Evolutionary conservation across 2,113 vertebrate species (phyloP).

Genomic region (Bettongia penicillata): DNA sequence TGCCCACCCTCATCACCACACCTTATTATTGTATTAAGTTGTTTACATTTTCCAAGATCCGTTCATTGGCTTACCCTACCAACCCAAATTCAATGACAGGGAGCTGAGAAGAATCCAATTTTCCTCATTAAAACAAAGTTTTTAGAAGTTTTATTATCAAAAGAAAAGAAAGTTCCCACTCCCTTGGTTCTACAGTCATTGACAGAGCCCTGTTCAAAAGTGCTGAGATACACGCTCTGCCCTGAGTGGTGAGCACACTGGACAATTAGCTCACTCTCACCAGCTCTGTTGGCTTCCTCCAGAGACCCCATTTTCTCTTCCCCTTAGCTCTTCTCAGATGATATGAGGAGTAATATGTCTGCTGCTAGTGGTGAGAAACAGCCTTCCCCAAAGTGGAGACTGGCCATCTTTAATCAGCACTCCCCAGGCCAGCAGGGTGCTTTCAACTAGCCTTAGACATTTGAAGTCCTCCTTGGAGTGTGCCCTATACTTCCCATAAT

Average conservation of each 20-base stretch:
- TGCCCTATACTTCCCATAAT: slow-evolving; percentile 46
- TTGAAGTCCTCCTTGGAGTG: slow-evolving; percentile 53
- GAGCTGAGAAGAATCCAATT: slow-evolving; percentile 30
- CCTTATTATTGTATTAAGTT: slow-evolving; percentile 57
- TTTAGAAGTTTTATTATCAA: slow-evolving; percentile 70
- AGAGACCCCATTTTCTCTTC: slow-evolving; percentile 47
- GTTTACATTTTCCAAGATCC: slow-evolving; percentile 77
- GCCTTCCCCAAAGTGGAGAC: slow-evolving; percentile 22
- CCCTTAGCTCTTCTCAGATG: background rate
- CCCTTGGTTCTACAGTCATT: slow-evolving; percentile 51
- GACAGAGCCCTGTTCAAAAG: slow-evolving; percentile 56
- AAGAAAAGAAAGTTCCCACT: slow-evolving; percentile 58
- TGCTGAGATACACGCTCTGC: background rate
- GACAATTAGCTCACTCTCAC: slow-evolving; percentile 46
- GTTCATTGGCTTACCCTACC: slow-evolving; percentile 78
- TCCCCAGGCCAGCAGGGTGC: slow-evolving; percentile 45
- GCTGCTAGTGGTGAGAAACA: slow-evolving; percentile 55
- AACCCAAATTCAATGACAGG: slow-evolving; percentile 56
- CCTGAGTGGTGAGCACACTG: background rate
- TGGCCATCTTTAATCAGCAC: slow-evolving; percentile 67
- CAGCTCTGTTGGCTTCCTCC: background rate
- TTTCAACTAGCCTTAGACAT: slow-evolving; percentile 60
- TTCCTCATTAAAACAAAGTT: slow-evolving; percentile 67
- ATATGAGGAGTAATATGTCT: slow-evolving; percentile 46
- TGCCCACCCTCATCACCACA: too few relatives aligned